A percentile compares a stretch with the other conserved stretches of the same genome.
Conservation (phyloP, 2,888 invertebrate genomes). For the Philopedon plagiatum region DNA sequence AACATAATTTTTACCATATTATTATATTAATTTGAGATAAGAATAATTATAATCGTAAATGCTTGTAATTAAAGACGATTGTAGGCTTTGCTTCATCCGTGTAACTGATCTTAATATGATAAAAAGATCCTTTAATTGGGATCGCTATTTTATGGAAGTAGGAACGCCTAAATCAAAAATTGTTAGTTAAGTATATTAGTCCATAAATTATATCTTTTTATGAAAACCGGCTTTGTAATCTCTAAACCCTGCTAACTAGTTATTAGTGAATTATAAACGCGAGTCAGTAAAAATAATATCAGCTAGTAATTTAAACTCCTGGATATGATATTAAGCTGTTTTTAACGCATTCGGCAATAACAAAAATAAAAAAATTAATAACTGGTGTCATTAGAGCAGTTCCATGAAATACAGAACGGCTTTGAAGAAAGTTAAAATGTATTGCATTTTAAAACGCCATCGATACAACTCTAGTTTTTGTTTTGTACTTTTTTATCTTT, state of each 20-base stretch:
- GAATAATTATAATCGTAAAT: constrained; percentile 68
- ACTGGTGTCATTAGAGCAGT: constrained; percentile 37
- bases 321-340: constrained; percentile 41
- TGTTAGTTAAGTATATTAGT: constrained; percentile 49
- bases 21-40: constrained; percentile 67
- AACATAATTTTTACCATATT: constrained; percentile 56
- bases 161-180: constrained; percentile 57
- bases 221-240: constrained; percentile 42
- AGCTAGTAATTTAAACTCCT: constrained; percentile 43
- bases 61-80: constrained; percentile 64
- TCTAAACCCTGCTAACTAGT: constrained; percentile 37
- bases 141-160: constrained; percentile 62
- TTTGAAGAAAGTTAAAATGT: background rate
- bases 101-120: constrained; percentile 64
- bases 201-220: constrained; percentile 48
- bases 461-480: constrained; percentile 3
- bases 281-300: constrained; percentile 41
- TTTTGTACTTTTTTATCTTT: background rate
- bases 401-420: constrained; percentile 4
- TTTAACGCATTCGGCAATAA: constrained; percentile 21
- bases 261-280: constrained; percentile 48
- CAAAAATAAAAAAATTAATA: constrained; percentile 28
- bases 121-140: constrained; percentile 64
- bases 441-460: background rate
- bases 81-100: constrained; percentile 37